Evolutionary conservation across 2,888 invertebrate species (phyloP).

Genomic region (Campoplex nolae): DNA sequence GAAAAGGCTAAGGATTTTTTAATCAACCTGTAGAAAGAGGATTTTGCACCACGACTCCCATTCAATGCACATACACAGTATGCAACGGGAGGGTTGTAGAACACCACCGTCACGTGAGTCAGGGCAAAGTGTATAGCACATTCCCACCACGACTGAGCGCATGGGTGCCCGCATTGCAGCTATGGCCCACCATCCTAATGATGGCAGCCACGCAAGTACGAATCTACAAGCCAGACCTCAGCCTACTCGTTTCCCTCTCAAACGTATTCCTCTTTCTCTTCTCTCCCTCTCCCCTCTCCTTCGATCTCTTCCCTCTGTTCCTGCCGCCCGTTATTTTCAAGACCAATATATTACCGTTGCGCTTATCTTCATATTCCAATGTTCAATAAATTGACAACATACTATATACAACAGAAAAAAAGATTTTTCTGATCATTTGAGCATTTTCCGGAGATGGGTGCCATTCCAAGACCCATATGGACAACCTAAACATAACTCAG

Average conservation of each 20-base stretch:
- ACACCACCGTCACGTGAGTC: constrained; percentile 53
- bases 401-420: too few species aligned
- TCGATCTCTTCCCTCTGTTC: constrained; percentile 27
- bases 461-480: neutral
- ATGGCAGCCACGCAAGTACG: constrained; percentile 82
- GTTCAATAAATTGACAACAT: neutral
- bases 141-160: constrained; percentile 74
- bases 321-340: constrained; percentile 16
- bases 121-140: constrained; percentile 59
- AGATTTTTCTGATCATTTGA: too few species aligned
- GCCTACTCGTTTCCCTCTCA: constrained; percentile 54
- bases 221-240: constrained; percentile 73
- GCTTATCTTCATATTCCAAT: neutral
- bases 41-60: constrained; percentile 34
- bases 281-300: neutral
- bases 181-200: constrained; percentile 83
- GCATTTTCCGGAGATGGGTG: neutral
- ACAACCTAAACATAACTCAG: neutral
- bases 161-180: constrained; percentile 83
- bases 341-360: neutral
- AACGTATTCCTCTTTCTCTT: constrained; percentile 44
- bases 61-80: constrained; percentile 54
- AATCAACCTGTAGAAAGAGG: constrained; percentile 56
- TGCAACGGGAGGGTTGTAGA: constrained; percentile 26
- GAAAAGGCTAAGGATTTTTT: constrained; percentile 22